Percentiles rank a stretch among this genome's conserved stretches.
These are phyloP conservation scores for Nipponacmea schrenckii DNA, from an alignment of 2,888 invertebrate genomes.

Conservation along the genomic window DNA sequence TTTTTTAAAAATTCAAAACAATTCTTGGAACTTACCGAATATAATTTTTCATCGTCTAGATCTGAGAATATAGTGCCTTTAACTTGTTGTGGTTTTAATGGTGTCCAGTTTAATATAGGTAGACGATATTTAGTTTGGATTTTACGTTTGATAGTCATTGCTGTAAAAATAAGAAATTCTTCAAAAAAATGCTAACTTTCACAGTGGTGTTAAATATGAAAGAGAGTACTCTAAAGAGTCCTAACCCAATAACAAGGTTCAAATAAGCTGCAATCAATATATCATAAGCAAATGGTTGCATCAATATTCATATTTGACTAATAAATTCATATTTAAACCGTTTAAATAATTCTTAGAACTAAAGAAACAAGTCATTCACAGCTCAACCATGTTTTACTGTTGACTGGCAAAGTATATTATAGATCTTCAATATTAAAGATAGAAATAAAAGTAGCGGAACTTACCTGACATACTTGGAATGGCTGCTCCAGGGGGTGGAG, in stretches of 20 bases:
- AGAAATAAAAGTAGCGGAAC: background rate
- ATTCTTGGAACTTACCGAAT: constrained; percentile 45
- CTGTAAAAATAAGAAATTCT: constrained; percentile 54
- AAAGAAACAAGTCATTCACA: too few relatives aligned
- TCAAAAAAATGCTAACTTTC: too few relatives aligned
- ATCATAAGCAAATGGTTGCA: constrained; percentile 6
- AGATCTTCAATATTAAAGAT: too few relatives aligned
- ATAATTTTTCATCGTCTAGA: constrained; percentile 89
- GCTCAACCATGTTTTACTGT: too few relatives aligned
- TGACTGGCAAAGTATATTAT: too few relatives aligned
- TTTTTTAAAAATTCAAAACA: too few relatives aligned
- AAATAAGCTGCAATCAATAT: too few relatives aligned
- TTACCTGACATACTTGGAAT: constrained; percentile 29
- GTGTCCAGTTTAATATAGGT: constrained; percentile 98
- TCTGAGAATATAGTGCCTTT: constrained; percentile 99
- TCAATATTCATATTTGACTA: background rate
- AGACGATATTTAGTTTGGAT: constrained; percentile 89
- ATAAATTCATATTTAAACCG: too few relatives aligned
- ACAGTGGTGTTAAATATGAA: constrained; percentile 9
- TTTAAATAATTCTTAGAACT: too few relatives aligned
- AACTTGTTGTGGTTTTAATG: constrained; percentile 87
- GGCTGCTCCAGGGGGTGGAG: constrained; percentile 46
- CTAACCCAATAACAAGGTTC: too few relatives aligned
- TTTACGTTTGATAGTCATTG: constrained; percentile 95
- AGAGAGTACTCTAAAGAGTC: too few relatives aligned